Conservation (phyloP, 2,888 invertebrate species). For the Eretmocerus hayati region DNA sequence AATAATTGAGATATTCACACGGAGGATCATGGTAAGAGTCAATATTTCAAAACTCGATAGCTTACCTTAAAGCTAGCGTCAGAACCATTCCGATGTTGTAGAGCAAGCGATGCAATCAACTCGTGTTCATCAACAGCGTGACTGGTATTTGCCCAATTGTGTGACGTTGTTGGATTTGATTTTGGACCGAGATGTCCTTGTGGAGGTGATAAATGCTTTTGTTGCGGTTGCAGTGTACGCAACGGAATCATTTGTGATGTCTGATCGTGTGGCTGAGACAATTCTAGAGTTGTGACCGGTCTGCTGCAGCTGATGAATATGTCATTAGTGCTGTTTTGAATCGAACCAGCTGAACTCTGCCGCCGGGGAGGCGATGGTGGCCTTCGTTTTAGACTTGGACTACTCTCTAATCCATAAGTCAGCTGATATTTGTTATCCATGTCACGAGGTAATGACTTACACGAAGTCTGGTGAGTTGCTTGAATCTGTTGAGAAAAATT, state of each 20-base stretch:
- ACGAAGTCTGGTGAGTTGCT: constrained; percentile 47
- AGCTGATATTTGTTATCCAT: constrained; percentile 50
- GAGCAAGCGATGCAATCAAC: constrained; percentile 46
- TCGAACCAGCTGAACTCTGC: constrained; percentile 49
- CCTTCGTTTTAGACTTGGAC: constrained; percentile 70
- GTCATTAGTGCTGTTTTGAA: constrained; percentile 33
- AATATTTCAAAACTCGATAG: too few species aligned
- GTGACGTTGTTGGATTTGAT: constrained; percentile 51
- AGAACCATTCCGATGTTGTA: constrained; percentile 65
- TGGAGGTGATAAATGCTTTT: constrained; percentile 28
- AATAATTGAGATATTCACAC: too few species aligned
- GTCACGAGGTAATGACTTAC: constrained; percentile 52
- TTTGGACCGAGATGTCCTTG: too few species aligned
- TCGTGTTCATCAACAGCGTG: constrained; percentile 46
- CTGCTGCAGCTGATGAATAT: constrained; percentile 47
- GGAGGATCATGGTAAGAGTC: too few species aligned
- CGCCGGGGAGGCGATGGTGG: constrained; percentile 77
- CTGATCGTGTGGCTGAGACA: constrained; percentile 35
- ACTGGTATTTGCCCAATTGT: constrained; percentile 51
- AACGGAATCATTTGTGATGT: constrained; percentile 5
- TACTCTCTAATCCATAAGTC: constrained; percentile 49
- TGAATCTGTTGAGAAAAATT: constrained; percentile 25
- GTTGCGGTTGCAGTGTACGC: constrained; percentile 27
- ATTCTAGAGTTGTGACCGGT: constrained; percentile 47
- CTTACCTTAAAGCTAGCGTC: constrained; percentile 76